Conservation (phyloP, 2,888 invertebrate species). For the Mantis religiosa region DNA sequence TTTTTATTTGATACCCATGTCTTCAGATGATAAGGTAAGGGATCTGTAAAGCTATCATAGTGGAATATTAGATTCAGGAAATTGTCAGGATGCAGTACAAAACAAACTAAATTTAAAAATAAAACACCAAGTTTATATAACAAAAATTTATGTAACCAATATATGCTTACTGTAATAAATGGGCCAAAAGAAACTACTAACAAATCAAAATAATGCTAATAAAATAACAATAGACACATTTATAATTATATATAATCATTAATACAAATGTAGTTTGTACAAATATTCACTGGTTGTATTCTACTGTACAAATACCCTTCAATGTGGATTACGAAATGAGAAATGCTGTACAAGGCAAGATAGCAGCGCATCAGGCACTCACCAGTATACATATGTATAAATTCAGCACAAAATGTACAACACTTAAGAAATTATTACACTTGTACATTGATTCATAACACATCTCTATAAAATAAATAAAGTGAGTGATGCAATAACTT, state of each 20-base stretch:
- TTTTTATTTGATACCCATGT: too few species aligned
- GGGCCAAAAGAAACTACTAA: background rate
- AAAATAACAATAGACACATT: background rate
- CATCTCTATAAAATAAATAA: background rate
- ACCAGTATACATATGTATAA: background rate
- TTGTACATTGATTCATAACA: background rate
- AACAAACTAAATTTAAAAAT: background rate
- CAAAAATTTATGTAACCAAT: background rate
- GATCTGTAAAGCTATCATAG: too few species aligned
- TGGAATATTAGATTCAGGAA: too few species aligned
- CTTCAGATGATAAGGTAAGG: too few species aligned
- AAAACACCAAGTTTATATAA: background rate
- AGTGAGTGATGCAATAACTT: background rate
- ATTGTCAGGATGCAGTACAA: too few species aligned
- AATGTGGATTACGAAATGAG: background rate
- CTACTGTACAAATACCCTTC: background rate
- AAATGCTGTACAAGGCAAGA: background rate
- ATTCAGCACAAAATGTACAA: background rate
- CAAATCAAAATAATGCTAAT: background rate
- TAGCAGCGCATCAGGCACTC: background rate
- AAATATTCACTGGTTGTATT: background rate
- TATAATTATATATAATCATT: background rate
- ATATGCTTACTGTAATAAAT: background rate
- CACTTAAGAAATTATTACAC: background rate
- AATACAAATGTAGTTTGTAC: background rate